Evolutionary conservation across 2,797 vertebrate genomes (phyloP).

Genomic region (Eulemur mongoz): DNA sequence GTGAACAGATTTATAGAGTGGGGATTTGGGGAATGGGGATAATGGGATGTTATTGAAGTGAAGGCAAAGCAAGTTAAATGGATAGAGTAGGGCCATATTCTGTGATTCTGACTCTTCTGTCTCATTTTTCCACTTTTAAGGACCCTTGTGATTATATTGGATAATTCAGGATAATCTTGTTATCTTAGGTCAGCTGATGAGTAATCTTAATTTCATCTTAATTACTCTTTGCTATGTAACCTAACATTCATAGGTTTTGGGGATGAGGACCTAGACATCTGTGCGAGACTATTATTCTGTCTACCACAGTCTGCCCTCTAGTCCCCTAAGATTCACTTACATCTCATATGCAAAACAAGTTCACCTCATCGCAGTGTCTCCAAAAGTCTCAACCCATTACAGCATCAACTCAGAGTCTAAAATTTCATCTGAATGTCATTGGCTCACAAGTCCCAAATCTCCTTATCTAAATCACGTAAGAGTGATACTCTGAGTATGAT

Average conservation of each 20-base stretch:
- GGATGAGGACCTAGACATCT: neutral
- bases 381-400: neutral
- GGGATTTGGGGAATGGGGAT: neutral
- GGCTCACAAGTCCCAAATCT: neutral
- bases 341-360: neutral
- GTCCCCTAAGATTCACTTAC: neutral
- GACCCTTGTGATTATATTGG: neutral
- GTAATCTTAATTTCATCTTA: slow-evolving; percentile 29
- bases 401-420: neutral
- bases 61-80: slow-evolving; percentile 11
- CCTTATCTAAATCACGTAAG: neutral
- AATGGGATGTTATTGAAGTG: neutral
- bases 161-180: neutral
- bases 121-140: slow-evolving; percentile 19
- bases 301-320: neutral
- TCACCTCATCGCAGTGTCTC: neutral
- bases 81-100: neutral
- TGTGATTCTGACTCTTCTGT: slow-evolving; percentile 24
- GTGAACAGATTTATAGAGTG: neutral
- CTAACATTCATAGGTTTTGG: neutral
- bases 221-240: neutral
- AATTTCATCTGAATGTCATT: neutral
- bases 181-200: neutral
- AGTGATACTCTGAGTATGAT: neutral
- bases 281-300: slow-evolving; percentile 6